Evolutionary conservation across 37 sponge, comb jelly and placozoan genomes (phyloP).

Genomic region (Crambe crambe): DNA sequence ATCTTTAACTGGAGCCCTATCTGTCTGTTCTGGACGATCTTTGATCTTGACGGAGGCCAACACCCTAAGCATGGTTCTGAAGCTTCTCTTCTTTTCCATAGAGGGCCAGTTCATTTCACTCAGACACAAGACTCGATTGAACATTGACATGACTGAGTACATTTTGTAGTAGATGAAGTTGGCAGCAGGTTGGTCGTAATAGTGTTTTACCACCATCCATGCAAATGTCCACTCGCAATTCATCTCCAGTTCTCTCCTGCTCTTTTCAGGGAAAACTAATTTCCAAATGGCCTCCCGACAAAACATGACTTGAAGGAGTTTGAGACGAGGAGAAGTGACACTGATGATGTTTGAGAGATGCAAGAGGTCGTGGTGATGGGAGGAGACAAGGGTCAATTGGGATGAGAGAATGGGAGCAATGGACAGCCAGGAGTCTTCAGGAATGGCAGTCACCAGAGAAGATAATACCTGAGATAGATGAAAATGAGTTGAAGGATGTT

Average conservation of each 20-base stretch:
- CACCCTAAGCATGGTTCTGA: neutral
- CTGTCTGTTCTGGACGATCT: neutral
- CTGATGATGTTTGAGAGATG: slow-evolving; percentile 12
- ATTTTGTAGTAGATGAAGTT: neutral
- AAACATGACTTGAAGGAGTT: neutral
- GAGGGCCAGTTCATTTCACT: slow-evolving; percentile 16
- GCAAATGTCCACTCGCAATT: neutral
- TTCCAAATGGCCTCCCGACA: neutral
- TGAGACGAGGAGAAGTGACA: neutral
- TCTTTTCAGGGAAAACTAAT: neutral
- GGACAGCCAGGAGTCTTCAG: neutral
- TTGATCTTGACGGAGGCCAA: slow-evolving; percentile 4
- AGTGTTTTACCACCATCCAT: neutral
- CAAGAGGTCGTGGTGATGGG: slow-evolving; percentile 29
- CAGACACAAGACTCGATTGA: neutral
- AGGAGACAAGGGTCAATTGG: neutral
- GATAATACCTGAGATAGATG: slow-evolving; percentile 3
- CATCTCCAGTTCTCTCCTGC: neutral
- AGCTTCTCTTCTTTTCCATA: neutral
- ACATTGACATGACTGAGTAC: slow-evolving; percentile 18
- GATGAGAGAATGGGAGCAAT: neutral
- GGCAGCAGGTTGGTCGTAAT: neutral
- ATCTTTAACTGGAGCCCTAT: slow-evolving; percentile 24
- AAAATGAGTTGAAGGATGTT: neutral
- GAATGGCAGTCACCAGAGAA: neutral